Evolutionary conservation across 2,113 vertebrate species (phyloP).

Genomic region (Menidia beryllina): DNA sequence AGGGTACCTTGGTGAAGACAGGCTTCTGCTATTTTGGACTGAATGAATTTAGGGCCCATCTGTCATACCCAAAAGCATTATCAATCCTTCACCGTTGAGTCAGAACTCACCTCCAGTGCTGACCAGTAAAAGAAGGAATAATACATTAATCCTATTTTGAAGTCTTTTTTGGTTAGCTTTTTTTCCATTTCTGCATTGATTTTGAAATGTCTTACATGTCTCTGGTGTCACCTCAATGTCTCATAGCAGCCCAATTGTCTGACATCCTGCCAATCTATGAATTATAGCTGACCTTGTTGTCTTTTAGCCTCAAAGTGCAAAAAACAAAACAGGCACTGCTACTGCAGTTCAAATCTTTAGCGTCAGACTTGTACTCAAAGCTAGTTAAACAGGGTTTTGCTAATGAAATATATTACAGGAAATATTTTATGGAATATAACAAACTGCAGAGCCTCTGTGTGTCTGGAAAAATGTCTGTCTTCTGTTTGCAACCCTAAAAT

Average conservation of each 20-base stretch:
- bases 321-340: neutral
- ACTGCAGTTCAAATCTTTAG: too few relatives aligned
- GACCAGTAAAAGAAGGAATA: neutral
- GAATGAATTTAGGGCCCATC: neutral
- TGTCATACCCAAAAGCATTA: neutral
- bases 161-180: neutral
- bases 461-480: neutral
- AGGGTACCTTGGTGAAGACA: neutral
- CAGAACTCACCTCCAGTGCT: constrained; percentile 2
- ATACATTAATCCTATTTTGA: neutral
- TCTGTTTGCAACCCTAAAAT: too few relatives aligned
- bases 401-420: too few relatives aligned
- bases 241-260: neutral
- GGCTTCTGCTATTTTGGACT: neutral
- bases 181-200: neutral
- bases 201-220: neutral
- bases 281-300: neutral
- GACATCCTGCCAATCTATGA: neutral
- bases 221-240: neutral
- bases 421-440: too few relatives aligned
- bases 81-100: neutral
- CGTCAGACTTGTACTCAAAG: too few relatives aligned
- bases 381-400: too few relatives aligned
- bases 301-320: neutral
- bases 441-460: neutral